Evolutionary conservation across 64 coral and sea anemone genomes (phyloP).

Genomic region (Pocillopora damicornis): DNA sequence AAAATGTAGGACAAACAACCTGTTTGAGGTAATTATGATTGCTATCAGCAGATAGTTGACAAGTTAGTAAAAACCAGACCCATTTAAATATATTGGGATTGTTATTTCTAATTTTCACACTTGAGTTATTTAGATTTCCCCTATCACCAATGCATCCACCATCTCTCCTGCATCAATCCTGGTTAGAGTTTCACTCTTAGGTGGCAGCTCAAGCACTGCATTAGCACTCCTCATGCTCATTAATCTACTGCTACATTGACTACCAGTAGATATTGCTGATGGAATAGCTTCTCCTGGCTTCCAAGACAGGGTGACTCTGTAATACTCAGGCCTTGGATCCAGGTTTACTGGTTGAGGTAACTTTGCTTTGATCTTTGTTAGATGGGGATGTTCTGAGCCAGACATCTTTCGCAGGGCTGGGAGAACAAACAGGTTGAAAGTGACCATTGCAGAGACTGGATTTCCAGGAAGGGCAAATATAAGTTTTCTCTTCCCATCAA

Average conservation of each 20-base stretch:
- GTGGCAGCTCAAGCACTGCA: constrained; percentile 80
- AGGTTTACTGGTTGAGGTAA: constrained; percentile 53
- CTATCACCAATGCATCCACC: constrained; percentile 81
- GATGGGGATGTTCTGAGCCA: constrained; percentile 54
- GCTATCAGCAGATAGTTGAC: no score
- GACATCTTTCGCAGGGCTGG: constrained; percentile 83
- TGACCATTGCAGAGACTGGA: constrained; percentile 95
- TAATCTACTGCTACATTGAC: constrained; percentile 96
- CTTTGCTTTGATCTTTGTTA: constrained; percentile 81
- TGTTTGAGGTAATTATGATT: no score
- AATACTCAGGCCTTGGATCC: constrained; percentile 88
- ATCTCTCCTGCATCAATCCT: constrained; percentile 52
- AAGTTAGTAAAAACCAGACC: no score
- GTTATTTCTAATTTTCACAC: no score
- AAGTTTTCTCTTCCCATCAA: constrained; percentile 58
- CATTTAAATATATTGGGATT: no score
- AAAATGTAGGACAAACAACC: no score
- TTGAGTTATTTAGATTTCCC: constrained; percentile 39
- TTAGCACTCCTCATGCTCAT: constrained; percentile 97
- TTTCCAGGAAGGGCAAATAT: constrained; percentile 98
- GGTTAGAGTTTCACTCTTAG: constrained; percentile 50
- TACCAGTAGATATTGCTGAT: constrained; percentile 77
- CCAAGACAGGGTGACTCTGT: constrained; percentile 86
- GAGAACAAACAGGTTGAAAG: constrained; percentile 93
- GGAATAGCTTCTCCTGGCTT: constrained; percentile 76